A percentile compares a stretch with the other conserved stretches of the same genome.
phyloP scores from a whole-genome alignment of 2,113 vertebrate genomes.

The Pelmatolapia mariae region DNA sequence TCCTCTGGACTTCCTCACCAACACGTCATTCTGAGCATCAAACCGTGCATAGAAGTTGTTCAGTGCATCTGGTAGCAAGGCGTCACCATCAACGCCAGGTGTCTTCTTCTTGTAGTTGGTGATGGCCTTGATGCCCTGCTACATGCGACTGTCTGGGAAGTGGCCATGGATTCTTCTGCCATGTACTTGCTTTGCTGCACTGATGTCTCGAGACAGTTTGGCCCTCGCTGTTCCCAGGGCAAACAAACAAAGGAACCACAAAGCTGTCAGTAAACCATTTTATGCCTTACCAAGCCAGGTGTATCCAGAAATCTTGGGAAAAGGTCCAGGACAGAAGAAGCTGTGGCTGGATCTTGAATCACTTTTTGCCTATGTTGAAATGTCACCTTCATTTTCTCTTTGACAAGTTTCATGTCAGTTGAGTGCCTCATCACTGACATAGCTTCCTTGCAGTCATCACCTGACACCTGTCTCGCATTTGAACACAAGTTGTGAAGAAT shows the following conservation, averaged over 20 bases:
- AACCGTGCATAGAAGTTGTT: background rate
- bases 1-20: background rate
- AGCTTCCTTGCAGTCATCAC: background rate
- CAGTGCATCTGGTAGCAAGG: background rate
- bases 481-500: background rate
- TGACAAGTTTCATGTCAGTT: background rate
- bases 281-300: background rate
- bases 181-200: background rate
- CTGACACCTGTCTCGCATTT: background rate
- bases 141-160: background rate
- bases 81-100: background rate
- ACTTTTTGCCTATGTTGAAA: background rate
- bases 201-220: background rate
- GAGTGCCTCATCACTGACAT: background rate
- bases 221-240: background rate
- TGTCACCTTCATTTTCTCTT: background rate
- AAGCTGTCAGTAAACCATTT: background rate
- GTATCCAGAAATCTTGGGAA: background rate
- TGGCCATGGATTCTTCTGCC: background rate
- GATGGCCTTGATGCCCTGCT: background rate
- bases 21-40: background rate
- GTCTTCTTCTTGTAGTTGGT: background rate
- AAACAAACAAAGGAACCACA: background rate
- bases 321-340: background rate
- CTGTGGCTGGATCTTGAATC: background rate